These are phyloP conservation scores for Thamnophis elegans DNA, from an alignment of 2,797 vertebrate species.

Conservation along the genomic window DNA sequence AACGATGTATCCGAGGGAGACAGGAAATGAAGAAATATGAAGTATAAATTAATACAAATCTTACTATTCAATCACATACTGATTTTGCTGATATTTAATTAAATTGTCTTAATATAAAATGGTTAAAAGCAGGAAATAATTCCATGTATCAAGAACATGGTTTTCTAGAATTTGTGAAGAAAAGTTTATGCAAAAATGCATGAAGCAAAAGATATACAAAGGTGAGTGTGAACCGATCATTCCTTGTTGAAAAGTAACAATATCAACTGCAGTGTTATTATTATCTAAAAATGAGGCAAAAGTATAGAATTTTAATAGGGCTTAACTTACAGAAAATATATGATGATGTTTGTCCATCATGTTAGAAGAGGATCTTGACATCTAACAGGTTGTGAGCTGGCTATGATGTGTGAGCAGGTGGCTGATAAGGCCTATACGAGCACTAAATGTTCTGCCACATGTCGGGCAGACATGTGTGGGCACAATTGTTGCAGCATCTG, in stretches of 20 bases:
- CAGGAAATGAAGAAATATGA: neutral
- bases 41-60: neutral
- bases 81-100: neutral
- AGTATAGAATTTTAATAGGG: neutral
- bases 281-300: neutral
- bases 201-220: neutral
- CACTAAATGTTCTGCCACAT: too few species aligned
- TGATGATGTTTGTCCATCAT: too few species aligned
- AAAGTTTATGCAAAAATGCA: neutral
- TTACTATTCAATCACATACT: neutral
- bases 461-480: too few species aligned
- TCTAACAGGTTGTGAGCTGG: too few species aligned
- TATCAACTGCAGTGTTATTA: neutral
- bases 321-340: neutral
- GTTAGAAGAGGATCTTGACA: too few species aligned
- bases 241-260: neutral
- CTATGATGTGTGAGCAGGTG: too few species aligned
- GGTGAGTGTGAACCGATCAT: neutral
- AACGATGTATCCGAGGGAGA: neutral
- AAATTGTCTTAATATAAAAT: neutral
- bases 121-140: neutral
- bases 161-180: neutral
- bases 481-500: too few species aligned
- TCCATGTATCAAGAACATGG: neutral
- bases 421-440: too few species aligned